A percentile compares a stretch with the other conserved stretches of the same genome.
phyloP scores from a whole-genome alignment of 2,797 vertebrate species.

The Pitangus sulphuratus region DNA sequence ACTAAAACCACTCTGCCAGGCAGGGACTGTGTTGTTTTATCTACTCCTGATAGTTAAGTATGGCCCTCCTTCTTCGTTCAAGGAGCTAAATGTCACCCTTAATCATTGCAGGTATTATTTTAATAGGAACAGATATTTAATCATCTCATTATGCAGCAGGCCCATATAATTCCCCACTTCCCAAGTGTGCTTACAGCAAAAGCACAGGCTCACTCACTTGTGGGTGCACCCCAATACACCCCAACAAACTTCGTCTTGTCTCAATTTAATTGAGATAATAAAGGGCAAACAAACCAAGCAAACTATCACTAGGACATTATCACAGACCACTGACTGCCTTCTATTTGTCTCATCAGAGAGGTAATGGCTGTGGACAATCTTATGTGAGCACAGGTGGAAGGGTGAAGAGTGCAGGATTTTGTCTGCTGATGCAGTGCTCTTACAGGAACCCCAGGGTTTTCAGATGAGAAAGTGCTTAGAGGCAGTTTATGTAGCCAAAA shows the following conservation, averaged over 20 bases:
- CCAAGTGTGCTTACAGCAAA: background rate
- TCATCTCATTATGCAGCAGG: background rate
- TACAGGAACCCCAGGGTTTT: conserved; percentile 64
- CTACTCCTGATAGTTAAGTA: background rate
- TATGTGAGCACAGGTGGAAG: background rate
- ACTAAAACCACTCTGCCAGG: background rate
- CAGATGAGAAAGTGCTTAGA: conserved; percentile 72
- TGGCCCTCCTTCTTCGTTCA: background rate
- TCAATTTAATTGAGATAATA: background rate
- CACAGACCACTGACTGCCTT: background rate
- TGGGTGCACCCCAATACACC: background rate
- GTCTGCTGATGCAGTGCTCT: conserved; percentile 58
- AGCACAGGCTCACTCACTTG: background rate
- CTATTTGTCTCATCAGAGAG: conserved; percentile 36
- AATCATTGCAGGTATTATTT: background rate
- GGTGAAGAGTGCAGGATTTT: conserved; percentile 55
- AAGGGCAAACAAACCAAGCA: background rate
- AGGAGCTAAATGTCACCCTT: background rate
- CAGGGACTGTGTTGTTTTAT: background rate
- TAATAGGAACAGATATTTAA: conserved; percentile 4
- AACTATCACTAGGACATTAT: background rate
- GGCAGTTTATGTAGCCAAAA: conserved; percentile 69
- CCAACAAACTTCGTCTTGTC: background rate
- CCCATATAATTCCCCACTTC: background rate
- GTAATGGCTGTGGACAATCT: background rate